phyloP scores from a whole-genome alignment of 2,797 vertebrate genomes.

The Malacoctenus gilli region DNA sequence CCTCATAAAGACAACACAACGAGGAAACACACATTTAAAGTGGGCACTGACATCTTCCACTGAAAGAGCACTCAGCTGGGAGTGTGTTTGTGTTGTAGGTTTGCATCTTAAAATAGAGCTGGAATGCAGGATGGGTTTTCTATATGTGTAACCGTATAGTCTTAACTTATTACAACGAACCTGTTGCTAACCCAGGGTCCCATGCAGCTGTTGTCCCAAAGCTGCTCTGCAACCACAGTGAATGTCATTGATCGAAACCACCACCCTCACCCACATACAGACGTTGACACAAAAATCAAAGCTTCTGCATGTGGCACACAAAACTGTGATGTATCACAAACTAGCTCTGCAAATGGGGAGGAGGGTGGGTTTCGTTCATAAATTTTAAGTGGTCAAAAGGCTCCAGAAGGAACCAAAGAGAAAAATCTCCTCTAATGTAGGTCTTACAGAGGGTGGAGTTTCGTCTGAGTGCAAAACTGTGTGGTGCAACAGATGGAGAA shows the following conservation, averaged over 20 bases:
- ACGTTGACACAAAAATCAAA: constrained; percentile 28
- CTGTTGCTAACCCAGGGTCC: constrained; percentile 47
- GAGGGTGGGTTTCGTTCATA: neutral
- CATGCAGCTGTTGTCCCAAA: constrained; percentile 58
- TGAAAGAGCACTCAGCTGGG: constrained; percentile 26
- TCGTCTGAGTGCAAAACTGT: constrained; percentile 48
- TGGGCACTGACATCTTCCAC: constrained; percentile 38
- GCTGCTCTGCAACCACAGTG: constrained; percentile 40
- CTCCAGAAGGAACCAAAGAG: constrained; percentile 1
- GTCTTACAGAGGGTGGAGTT: constrained; percentile 23
- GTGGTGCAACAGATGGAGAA: constrained; percentile 66
- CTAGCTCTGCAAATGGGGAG: neutral
- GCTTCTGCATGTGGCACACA: constrained; percentile 16
- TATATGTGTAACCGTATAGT: constrained; percentile 63
- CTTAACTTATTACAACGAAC: constrained; percentile 51
- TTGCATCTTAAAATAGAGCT: constrained; percentile 56
- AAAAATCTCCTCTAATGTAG: constrained; percentile 4
- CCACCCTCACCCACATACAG: constrained; percentile 20
- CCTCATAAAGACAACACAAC: constrained; percentile 39
- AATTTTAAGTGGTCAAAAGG: constrained; percentile 1
- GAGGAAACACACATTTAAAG: constrained; percentile 35
- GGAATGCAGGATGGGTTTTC: constrained; percentile 55
- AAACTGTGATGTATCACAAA: constrained; percentile 33
- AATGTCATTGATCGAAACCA: constrained; percentile 50
- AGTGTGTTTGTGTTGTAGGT: constrained; percentile 51